Base-by-base conservation (phyloP, 1,140 invertebrate genomes). In the Akabosia matsudoensis region DNA sequence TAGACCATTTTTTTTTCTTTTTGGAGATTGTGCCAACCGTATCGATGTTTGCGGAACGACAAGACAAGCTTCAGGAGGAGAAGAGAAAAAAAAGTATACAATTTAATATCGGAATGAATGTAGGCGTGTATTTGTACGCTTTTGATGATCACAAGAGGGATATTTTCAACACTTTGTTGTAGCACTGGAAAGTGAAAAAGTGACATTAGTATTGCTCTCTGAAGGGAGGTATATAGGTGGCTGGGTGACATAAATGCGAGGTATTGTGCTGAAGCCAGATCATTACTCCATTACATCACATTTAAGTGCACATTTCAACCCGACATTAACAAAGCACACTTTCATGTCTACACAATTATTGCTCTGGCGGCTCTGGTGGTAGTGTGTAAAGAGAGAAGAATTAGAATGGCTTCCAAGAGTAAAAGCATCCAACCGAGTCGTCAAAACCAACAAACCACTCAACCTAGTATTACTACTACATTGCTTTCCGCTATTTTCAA, bases 241-340 rank as follows among this genome's bases (percentile, higher is more conserved):
- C 31, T 14, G 61, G 4, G 3, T 67, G 26, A 67, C 61, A 67
- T 67, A 67, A 67, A 67, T 67, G 61, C 61, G 22, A 67, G 61
- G 61, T 31, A 67, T 67, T 67, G 61, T 67, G 61, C 61, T 30
- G 61, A 28, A 67, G 61, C 61, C 61, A 67, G 31, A 67, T 67
- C 61, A 67, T 67, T 67, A 67, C 61, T 67, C 61, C 61, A 67
- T 67, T 67, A 67, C 61, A 67, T 67, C 61, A 67, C 61, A 67
- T 67, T 67, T 67, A 67, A 67, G 61, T 67, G 28, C 61, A 67
- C 61, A 67, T 67, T 67, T 67, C 61, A 67, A 67, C 61, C 61
- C 26, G 31, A 67, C 61, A 67, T 67, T 67, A 67, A 67, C 61
- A 67, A 67, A 67, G 31, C 61, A 67, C 30, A 31, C 61, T 10